phyloP scores from a whole-genome alignment of 1,140 invertebrate species.

The Eupristina koningsbergeri region DNA sequence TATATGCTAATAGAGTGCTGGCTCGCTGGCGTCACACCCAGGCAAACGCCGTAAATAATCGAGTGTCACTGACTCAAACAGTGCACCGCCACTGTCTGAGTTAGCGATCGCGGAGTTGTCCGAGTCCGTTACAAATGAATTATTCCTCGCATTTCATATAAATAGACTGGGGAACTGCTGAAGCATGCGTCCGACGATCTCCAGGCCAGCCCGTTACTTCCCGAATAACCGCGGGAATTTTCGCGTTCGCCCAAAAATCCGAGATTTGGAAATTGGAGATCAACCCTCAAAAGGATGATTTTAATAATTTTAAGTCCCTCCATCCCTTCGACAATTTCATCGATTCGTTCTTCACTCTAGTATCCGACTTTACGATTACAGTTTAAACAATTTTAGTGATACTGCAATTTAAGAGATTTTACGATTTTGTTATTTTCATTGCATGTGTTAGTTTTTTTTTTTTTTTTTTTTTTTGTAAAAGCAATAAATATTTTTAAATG shows the following conservation, averaged over 20 bases:
- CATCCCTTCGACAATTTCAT: too few species aligned
- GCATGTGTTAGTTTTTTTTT: too few species aligned
- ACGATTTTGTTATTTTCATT: too few species aligned
- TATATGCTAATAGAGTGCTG: conserved; percentile 60
- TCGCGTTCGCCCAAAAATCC: neutral
- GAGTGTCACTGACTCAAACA: neutral
- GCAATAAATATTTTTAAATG: too few species aligned
- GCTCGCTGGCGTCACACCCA: neutral
- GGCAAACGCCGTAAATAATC: conserved; percentile 39
- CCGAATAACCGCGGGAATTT: neutral
- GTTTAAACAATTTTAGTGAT: too few species aligned
- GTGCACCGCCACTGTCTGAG: neutral
- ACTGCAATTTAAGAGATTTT: too few species aligned
- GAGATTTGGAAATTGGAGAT: neutral
- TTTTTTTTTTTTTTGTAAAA: too few species aligned
- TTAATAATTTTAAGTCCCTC: too few species aligned
- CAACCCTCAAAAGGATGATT: too few species aligned
- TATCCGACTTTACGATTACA: too few species aligned
- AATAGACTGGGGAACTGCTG: neutral
- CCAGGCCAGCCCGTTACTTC: neutral
- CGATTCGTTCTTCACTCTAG: too few species aligned
- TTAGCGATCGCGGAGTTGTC: too few species aligned
- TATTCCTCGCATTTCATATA: conserved; percentile 28
- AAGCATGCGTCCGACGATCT: neutral
- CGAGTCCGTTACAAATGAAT: conserved; percentile 40